Evolutionary conservation across 2,113 vertebrate species (phyloP).

Genomic region (Hyaena hyaena): DNA sequence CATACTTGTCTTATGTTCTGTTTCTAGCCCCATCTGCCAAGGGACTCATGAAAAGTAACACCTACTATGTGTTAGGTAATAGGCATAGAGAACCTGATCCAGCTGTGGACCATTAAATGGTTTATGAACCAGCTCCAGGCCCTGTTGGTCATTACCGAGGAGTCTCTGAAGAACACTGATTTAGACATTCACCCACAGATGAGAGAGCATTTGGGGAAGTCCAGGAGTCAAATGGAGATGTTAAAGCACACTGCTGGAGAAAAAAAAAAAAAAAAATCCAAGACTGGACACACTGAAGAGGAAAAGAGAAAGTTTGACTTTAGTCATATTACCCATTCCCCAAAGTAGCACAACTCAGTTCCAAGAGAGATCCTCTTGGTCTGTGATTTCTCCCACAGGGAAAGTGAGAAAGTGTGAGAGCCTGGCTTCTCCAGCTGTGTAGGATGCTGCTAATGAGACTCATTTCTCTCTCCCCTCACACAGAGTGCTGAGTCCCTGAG

Average conservation of each 20-base stretch:
- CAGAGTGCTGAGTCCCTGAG: neutral
- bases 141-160: too few species aligned
- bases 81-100: neutral
- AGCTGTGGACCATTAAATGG: neutral
- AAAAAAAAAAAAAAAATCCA: neutral
- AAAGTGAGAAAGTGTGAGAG: neutral
- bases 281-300: neutral
- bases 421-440: neutral
- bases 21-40: neutral
- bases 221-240: neutral
- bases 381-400: neutral
- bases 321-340: neutral
- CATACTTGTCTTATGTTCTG: neutral
- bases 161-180: neutral
- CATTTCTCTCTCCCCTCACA: neutral
- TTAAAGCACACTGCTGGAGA: neutral
- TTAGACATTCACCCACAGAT: neutral
- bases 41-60: neutral
- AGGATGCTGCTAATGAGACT: neutral
- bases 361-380: neutral
- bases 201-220: neutral
- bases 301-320: neutral
- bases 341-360: neutral
- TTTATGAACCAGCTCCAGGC: too few species aligned
- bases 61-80: neutral